These are phyloP conservation scores for Drosophila nr. perissopoda DNA, from an alignment of 2,888 invertebrate genomes.

Conservation along the genomic window DNA sequence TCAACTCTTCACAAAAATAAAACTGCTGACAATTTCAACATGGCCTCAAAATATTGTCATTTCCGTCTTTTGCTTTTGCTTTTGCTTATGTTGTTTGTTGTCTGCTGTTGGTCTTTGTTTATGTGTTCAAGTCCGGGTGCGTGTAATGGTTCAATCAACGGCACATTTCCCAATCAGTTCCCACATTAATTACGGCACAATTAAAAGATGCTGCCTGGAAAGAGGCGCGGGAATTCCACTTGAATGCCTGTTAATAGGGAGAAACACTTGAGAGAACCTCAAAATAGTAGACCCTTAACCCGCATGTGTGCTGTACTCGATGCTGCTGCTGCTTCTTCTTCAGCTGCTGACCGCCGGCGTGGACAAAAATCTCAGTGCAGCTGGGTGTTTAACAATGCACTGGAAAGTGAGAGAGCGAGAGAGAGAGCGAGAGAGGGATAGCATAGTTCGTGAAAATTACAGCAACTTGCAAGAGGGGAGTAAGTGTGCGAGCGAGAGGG, in stretches of 20 bases:
- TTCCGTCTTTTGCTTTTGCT: conserved; percentile 8
- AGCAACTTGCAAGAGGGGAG: conserved; percentile 1
- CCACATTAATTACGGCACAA: conserved; percentile 79
- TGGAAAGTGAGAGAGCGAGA: not conserved
- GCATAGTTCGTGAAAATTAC: conserved; percentile 11
- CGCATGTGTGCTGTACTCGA: conserved; percentile 32
- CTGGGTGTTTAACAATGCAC: conserved; percentile 49
- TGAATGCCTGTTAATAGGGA: conserved; percentile 68
- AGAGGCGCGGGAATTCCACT: conserved; percentile 68
- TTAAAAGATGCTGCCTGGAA: conserved; percentile 59
- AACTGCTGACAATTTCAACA: conserved; percentile 62
- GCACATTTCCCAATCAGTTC: conserved; percentile 65
- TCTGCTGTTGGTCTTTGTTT: conserved; percentile 27
- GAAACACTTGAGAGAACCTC: conserved; percentile 55
- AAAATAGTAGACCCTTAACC: conserved; percentile 48
- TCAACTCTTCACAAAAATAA: conserved; percentile 19
- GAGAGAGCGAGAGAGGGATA: conserved; percentile 2
- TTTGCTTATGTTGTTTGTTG: not conserved
- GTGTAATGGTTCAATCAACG: conserved; percentile 71
- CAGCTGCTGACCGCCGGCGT: conserved; percentile 70
- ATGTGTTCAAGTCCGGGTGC: conserved; percentile 34
- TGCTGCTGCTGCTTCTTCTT: not conserved
- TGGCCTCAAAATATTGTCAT: conserved; percentile 38
- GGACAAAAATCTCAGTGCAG: conserved; percentile 69
- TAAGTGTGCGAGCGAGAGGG: not conserved